phyloP scores from a whole-genome alignment of 2,888 invertebrate genomes.

The Callyntrura guangdongensis region DNA sequence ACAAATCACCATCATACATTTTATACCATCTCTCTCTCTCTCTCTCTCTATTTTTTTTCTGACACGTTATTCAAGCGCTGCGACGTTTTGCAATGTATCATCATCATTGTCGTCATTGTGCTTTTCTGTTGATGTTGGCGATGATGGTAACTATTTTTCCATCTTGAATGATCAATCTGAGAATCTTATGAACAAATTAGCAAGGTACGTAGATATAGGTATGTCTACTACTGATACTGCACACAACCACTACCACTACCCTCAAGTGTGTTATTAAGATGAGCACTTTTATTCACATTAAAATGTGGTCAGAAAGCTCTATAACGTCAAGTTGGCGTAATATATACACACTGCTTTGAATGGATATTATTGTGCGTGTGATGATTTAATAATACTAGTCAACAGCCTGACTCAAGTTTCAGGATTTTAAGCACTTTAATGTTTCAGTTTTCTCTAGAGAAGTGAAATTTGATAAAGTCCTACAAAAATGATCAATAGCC shows the following conservation, averaged over 20 bases:
- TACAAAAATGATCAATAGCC: slow-evolving; percentile 9
- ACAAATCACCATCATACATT: slow-evolving; percentile 70
- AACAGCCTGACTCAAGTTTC: slow-evolving; percentile 30
- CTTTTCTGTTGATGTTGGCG: slow-evolving; percentile 18
- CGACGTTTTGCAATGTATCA: slow-evolving; percentile 69
- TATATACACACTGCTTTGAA: slow-evolving; percentile 1
- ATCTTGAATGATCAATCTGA: slow-evolving; percentile 30
- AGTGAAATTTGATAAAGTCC: slow-evolving; percentile 60
- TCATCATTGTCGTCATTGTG: slow-evolving; percentile 74
- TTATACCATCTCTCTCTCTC: slow-evolving; percentile 38
- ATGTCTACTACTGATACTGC: neutral
- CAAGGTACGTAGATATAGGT: neutral
- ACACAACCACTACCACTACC: neutral
- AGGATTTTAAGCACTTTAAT: slow-evolving; percentile 11
- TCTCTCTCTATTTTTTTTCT: slow-evolving; percentile 53
- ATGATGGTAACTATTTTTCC: slow-evolving; percentile 47
- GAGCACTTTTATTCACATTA: slow-evolving; percentile 28
- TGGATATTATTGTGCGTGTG: slow-evolving; percentile 46
- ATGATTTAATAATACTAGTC: slow-evolving; percentile 72
- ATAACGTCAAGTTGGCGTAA: neutral
- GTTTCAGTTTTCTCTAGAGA: neutral
- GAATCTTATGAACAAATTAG: slow-evolving; percentile 39
- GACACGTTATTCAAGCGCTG: slow-evolving; percentile 62
- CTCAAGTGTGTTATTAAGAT: slow-evolving; percentile 24
- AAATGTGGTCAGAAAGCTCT: slow-evolving; percentile 7